A percentile compares a stretch with the other conserved stretches of the same genome.
These are phyloP conservation scores for Serrognathus titanus DNA, from an alignment of 2,888 invertebrate species.

Conservation along the genomic window DNA sequence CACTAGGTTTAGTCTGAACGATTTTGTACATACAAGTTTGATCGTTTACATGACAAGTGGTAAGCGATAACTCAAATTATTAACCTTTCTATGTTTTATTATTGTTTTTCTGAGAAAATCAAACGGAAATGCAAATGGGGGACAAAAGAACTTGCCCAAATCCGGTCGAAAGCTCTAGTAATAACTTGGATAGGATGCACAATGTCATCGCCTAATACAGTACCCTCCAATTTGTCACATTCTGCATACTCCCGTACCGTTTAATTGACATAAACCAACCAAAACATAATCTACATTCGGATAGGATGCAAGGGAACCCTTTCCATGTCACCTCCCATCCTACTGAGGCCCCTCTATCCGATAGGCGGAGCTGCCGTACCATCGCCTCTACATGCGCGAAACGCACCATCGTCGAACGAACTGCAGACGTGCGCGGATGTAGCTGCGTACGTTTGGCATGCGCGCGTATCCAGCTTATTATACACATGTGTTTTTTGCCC, in stretches of 20 bases:
- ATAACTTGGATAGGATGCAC: neutral
- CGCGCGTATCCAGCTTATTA: conserved; percentile 25
- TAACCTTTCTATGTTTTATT: too few relatives aligned
- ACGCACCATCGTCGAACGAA: conserved; percentile 41
- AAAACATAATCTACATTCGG: conserved; percentile 36
- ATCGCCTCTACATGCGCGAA: conserved; percentile 39
- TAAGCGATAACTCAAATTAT: too few relatives aligned
- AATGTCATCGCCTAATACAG: neutral
- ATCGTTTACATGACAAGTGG: too few relatives aligned
- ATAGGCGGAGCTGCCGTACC: conserved; percentile 35
- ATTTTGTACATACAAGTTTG: too few relatives aligned
- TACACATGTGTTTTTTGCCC: conserved; percentile 25
- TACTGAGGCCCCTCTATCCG: conserved; percentile 34
- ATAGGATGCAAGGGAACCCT: conserved; percentile 37
- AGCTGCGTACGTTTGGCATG: conserved; percentile 28
- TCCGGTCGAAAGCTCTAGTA: conserved; percentile 2
- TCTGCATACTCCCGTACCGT: conserved; percentile 19
- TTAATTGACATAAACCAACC: conserved; percentile 27
- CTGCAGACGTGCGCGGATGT: conserved; percentile 43
- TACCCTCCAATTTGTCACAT: conserved; percentile 13
- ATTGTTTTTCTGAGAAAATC: too few relatives aligned
- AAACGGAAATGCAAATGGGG: neutral
- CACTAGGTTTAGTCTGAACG: too few relatives aligned
- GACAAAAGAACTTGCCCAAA: neutral
- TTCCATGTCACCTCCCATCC: conserved; percentile 31